phyloP scores from a whole-genome alignment of 1,140 invertebrate genomes.

The Scylla paramamosain region DNA sequence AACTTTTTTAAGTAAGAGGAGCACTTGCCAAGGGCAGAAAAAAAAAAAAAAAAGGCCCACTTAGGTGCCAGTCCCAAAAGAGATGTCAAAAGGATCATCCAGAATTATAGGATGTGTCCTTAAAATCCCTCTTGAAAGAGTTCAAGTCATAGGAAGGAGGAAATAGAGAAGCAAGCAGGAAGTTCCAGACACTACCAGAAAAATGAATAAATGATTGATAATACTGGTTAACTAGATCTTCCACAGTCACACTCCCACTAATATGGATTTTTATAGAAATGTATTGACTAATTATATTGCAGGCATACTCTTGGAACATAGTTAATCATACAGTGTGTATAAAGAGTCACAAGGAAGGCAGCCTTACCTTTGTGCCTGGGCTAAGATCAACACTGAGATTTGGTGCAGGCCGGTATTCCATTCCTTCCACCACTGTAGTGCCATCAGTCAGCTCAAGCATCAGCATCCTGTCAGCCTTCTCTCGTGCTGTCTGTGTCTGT shows the following conservation, averaged over 20 bases:
- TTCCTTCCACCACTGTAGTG: constrained; percentile 49
- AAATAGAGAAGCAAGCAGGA: too few species aligned
- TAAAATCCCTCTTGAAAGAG: too few species aligned
- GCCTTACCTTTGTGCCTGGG: constrained; percentile 62
- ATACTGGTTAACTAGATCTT: too few species aligned
- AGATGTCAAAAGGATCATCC: neutral
- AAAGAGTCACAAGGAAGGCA: neutral
- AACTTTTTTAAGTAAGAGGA: neutral
- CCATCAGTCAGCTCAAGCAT: constrained; percentile 64
- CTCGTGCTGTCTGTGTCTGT: constrained; percentile 46
- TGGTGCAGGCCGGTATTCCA: constrained; percentile 56
- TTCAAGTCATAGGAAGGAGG: too few species aligned
- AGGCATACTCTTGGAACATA: neutral
- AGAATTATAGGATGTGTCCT: neutral
- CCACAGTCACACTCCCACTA: too few species aligned
- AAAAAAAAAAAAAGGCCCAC: neutral
- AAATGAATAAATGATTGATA: too few species aligned
- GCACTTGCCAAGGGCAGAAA: neutral
- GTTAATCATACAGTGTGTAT: neutral
- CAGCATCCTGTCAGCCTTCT: constrained; percentile 59
- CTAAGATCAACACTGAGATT: constrained; percentile 48
- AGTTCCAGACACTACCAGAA: too few species aligned
- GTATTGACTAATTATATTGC: neutral
- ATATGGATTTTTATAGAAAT: too few species aligned
- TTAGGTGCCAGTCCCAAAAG: neutral